Base-by-base conservation (phyloP, 2,888 invertebrate genomes). In the Molorchus minor region DNA sequence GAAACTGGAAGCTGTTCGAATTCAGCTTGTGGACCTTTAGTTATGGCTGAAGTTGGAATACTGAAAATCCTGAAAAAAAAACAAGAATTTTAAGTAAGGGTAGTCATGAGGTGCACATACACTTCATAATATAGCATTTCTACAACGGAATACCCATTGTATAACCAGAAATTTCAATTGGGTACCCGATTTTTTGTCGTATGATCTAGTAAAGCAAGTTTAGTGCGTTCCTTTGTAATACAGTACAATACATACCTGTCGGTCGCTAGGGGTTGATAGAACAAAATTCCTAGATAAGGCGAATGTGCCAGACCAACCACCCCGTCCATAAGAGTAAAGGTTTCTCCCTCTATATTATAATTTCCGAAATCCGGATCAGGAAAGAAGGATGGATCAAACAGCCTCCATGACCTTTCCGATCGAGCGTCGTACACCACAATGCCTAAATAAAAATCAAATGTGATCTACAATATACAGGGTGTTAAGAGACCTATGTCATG, bases 381-480 rank as follows among this genome's bases (percentile, higher is more conserved):
- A 79, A 89, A 92, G 93, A 94, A 93, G 43, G 90, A 86, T 0
- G 93, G 89, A 79, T 93, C 93, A 19, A 88, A 85, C 1, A 91
- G 83, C 44, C 93, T 84, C 93, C 93, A 93, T 21, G 93, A 91
- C 62, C 88, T 86, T 75, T 92, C 92, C 40, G 86, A 86, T 2
- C 85, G 82, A 7, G 87, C 89, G 71, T 94, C 92, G 73, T 89
- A 89, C 0, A 86, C 83, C 1, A 86, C 71, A 5, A 87, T 68
- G 47, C 83, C 86, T 84, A 47, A 38, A 74, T 65, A n/a, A n/a
- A n/a, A n/a, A n/a, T n/a, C n/a, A n/a, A n/a, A n/a, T n/a, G n/a
- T n/a, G n/a, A n/a, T n/a, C n/a, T n/a, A n/a, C n/a, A n/a, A n/a
- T n/a, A n/a, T n/a, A n/a, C n/a, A n/a, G n/a, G n/a, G n/a, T n/a